Base-by-base conservation (phyloP, 2,113 vertebrate genomes). In the Heterochromis multidens region DNA sequence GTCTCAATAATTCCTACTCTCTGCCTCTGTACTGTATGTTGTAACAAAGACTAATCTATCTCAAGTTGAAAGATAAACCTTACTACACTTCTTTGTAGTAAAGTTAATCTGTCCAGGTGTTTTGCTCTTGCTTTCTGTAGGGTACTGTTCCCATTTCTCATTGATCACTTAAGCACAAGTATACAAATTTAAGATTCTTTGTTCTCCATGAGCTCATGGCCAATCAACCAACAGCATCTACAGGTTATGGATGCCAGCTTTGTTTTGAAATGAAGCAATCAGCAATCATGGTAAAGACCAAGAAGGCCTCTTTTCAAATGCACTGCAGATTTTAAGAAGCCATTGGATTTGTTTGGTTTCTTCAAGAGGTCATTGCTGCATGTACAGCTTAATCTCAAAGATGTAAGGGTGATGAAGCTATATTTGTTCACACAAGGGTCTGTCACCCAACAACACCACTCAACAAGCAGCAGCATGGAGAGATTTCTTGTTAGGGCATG, bases 311-410 rank as follows among this genome's bases (percentile, higher is more conserved):
- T 85, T 70, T 83, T 63, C 87, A 40, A 89, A 83, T 6, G 74
- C 70, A 86, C 91, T 87, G 77, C 87, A 87, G 90, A 89, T 81
- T 82, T 77, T 92, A 61, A 92, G 92, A 95, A 91, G 82, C 76
- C 33, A 1, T 54, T 11, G 63, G 33, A 33, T 89, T 91, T 89
- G 67, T 43, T 85, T 91, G 83, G 89, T 85, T 46, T 56, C 58
- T 87, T 4, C 49, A 49, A 84, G 79, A 21, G 7, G 59, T 9
- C 87, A 86, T 81, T 79, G 80, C 87, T 84, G 81, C 85, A 86
- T 82, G 63, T 78, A 70, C 8, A 74, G 87, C 72, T 81, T 79
- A 81, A 83, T 89, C 86, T 94, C 72, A 78, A 90, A 90, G 85
- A 93, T 94, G 89, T 84, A 79, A 70, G 3, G 40, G 82, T 77